Base-by-base conservation (phyloP, 2,113 vertebrate genomes). In the Myanophis thanlyinensis region DNA sequence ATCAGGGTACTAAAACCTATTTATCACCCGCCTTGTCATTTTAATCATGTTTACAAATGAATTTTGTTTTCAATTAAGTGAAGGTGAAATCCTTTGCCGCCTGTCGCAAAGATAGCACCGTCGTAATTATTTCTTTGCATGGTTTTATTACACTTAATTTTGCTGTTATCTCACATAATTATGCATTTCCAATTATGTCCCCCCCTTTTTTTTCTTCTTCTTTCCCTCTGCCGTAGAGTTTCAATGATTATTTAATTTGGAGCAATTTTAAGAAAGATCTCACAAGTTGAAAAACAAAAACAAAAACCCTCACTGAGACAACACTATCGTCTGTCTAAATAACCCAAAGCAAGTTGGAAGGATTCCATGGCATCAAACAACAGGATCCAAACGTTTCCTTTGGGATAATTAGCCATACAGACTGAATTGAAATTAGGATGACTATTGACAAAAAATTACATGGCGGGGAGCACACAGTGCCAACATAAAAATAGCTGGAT, bases 121-220 rank as follows among this genome's bases (percentile, higher is more conserved):
- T 62, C 52, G n/a, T 93, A 93, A 93, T 93, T 91, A 91, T 73
- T 93, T 89, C 87, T 40, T 86, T 93, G 59, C 90, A 89, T 23
- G 48, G 91, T 87, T 93, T 93, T 91, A 93, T 93, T 93, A 89
- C 87, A 89, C 87, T 93, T 93, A 93, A 93, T 93, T 93, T 91
- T 93, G 93, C 86, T 91, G 85, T 91, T 93, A 93, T 91, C 93
- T 91, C 90, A 91, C 90, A 91, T 93, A 93, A 91, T 89, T 93
- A 93, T 87, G 90, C 93, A 40, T 93, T 93, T 93, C 93, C 93
- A 93, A 89, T 93, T 89, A 93, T 89, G 11, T 91, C 27, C 18
- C 44, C 10, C 51, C 48, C 11, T 47, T 12, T 67, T n/a, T n/a
- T 23, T 3, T n/a, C n/a, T n/a, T 10, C 9, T 8, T 0, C 25